Conservation (phyloP, 2,797 vertebrate species). For the Lacerta viridis region DNA sequence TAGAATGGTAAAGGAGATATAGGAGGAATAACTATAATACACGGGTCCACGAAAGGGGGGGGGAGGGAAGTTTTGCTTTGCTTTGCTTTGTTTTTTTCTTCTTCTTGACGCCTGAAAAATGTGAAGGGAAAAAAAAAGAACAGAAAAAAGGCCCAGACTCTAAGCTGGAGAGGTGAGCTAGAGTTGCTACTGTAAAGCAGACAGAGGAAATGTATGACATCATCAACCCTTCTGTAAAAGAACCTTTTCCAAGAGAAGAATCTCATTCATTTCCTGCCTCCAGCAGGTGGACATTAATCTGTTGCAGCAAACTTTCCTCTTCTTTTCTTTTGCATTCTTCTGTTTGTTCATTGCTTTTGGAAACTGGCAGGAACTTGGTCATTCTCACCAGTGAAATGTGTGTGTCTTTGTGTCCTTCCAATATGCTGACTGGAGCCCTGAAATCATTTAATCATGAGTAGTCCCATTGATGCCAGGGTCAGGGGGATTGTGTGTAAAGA, state of each 20-base stretch:
- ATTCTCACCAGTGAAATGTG: conserved; percentile 34
- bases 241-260: conserved; percentile 24
- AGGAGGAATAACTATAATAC: no score
- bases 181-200: conserved; percentile 43
- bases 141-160: neutral
- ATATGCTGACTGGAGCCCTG: neutral
- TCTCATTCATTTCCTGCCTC: conserved; percentile 60
- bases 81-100: neutral
- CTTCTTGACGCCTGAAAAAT: no score
- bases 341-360: neutral
- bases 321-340: neutral
- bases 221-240: neutral
- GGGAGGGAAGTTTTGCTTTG: no score
- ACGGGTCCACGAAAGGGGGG: neutral
- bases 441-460: neutral
- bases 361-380: conserved; percentile 37
- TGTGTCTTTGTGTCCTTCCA: neutral
- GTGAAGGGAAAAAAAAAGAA: no score
- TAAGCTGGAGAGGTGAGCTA: neutral
- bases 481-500: neutral
- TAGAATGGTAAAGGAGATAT: no score
- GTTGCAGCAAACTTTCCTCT: neutral
- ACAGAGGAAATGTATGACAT: conserved; percentile 28
- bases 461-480: neutral
- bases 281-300: conserved; percentile 61